These are phyloP conservation scores for Momotus momota DNA, from an alignment of 2,797 vertebrate genomes.

Conservation along the genomic window DNA sequence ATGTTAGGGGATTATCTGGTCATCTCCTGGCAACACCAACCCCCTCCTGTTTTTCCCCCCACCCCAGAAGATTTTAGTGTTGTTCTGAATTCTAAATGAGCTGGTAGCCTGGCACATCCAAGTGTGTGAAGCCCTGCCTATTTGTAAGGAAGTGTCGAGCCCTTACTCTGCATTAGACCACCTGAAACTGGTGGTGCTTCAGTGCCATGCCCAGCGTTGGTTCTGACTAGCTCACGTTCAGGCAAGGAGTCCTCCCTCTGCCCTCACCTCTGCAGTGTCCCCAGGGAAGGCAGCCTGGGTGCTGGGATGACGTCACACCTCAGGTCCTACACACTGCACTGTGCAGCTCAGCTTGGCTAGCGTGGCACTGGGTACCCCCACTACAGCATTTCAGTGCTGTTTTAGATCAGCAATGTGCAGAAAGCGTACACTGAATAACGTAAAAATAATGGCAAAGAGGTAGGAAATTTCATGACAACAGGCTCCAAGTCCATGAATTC, in stretches of 20 bases:
- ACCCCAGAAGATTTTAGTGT: neutral
- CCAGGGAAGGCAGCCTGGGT: neutral
- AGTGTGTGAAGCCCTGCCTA: neutral
- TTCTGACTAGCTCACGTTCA: accelerated
- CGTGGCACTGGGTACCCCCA: neutral
- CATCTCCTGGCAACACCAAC: neutral
- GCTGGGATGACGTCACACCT: neutral
- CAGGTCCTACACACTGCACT: neutral
- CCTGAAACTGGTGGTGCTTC: neutral
- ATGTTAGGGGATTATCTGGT: neutral
- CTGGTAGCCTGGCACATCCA: neutral
- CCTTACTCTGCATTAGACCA: neutral
- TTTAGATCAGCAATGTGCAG: neutral
- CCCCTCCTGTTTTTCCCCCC: accelerated
- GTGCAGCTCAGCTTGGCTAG: neutral
- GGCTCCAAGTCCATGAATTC: neutral
- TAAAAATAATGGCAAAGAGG: neutral
- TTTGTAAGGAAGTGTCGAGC: neutral
- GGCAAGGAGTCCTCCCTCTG: neutral
- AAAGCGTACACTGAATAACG: neutral
- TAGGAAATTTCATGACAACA: neutral
- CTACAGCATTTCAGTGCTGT: neutral
- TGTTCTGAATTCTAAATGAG: neutral
- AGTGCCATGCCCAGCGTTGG: accelerated
- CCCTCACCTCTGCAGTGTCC: neutral